Base-by-base conservation (phyloP, 2,113 vertebrate species). In the Oxygymnocypris stewartii region DNA sequence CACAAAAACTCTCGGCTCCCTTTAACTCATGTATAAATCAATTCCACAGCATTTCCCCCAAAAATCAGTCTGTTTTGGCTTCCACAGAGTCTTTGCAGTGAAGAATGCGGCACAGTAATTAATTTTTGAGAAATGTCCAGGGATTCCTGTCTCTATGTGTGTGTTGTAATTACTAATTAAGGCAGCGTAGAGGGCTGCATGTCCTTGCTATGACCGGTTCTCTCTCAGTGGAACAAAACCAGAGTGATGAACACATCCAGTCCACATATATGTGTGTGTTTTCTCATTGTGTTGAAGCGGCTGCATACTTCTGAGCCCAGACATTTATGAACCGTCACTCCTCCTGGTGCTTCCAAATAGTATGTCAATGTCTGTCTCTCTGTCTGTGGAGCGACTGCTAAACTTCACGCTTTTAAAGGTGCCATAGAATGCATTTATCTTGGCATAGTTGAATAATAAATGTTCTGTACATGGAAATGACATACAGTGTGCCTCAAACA, bases 181-280 rank as follows among this genome's bases (percentile, higher is more conserved):
- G 31, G 80, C 82, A 16, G 69, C 0, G 4, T 37, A 37, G 25
- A 83, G 81, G 47, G 1, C 82, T 74, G 47, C 2, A 28, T 74
- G 82, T 54, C 82, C 82, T 84, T 84, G 69, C 28, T 57, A 74
- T 84, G 82, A 74, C 23, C 31, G 49, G 25, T 31, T 86, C 49
- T 73, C 47, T 71, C 67, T 74, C 44, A 57, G 20, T 8, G 35
- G 47, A 42, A 84, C 63, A 51, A 74, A 40, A 40, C 31, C 44
- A 51, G n/a, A 82, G 9, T 7, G 8, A 42, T 49, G 57, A 31
- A 14, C 10, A 35, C 44, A 51, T 84, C 67, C 35, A 57, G 28
- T 25, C 35, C 8, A 23, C 20, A 25, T 54, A 9, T 73, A 20
- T 57, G 25, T 54, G 65, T 73, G 47, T 31, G n/a, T 79, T 78